Evolutionary conservation across 2,113 vertebrate genomes (phyloP), one percentile per base, ranked within the genome.

Genomic region (Phalacrocorax brasilianus): DNA sequence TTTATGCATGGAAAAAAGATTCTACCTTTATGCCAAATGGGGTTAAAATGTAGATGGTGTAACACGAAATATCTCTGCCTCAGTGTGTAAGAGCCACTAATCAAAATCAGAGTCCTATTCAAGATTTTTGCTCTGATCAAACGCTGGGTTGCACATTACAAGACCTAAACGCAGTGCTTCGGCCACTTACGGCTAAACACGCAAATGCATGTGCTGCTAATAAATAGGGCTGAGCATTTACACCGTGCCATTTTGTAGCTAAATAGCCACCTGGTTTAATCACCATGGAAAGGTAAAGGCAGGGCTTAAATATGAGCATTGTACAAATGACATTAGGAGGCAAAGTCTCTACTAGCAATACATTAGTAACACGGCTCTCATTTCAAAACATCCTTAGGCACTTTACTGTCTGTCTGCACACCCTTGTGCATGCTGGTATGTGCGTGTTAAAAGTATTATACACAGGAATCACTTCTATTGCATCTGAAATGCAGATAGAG

Each of bases 21-120:
- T 33, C 33, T 93, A 85, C 75, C 44, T 94, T 95, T 86, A 80
- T 80, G 79, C 86, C 86, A 97, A 83, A 93, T 53, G 63, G 74
- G 95, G 61, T 93, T 77, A 77, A 87, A 97, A 92, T 82, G 82
- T 91, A 82, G 85, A 76, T 88, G 58, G 6, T 23, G 79, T 45
- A 72, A 86, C 52, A 78, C 1, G 2, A 74, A 91, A 76, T 63
- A 33, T 44, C 47, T 87, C 67, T 78, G 58, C 78, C 28, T 63
- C 55, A 11, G 58, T 17, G 32, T 71, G 32, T 70, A 61, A 95
- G 79, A 67, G 91, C 56, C 80, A 77, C 82, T 93, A 85, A 97
- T 81, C 74, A 84, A 91, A 94, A 72, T 63, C 76, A 71, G 27
- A 91, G 66, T 21, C 24, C 8, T 0, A 2, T 62, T 85, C 15